A percentile compares a stretch with the other conserved stretches of the same genome.
phyloP scores from a whole-genome alignment of 2,888 invertebrate species.

The Lobophora halterata region DNA sequence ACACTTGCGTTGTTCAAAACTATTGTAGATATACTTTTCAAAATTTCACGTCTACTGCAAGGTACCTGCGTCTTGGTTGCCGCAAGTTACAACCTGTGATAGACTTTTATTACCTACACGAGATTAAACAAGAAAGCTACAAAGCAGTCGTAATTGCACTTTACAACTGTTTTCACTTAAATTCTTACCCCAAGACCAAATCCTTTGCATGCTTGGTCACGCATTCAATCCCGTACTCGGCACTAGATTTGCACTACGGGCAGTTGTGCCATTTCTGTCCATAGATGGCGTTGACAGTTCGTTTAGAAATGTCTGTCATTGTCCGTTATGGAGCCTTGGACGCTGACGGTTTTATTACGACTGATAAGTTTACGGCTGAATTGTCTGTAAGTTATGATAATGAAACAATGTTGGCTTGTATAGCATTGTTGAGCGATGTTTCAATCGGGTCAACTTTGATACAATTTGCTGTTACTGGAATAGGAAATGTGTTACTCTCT shows the following conservation, averaged over 20 bases:
- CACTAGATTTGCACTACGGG: constrained; percentile 38
- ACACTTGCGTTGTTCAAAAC: too few relatives aligned
- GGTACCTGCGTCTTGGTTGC: too few relatives aligned
- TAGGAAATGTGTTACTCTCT: too few relatives aligned
- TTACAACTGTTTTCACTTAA: constrained; percentile 17
- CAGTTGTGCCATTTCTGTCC: constrained; percentile 39
- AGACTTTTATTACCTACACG: too few relatives aligned
- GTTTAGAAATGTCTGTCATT: constrained; percentile 37
- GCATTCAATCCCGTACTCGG: constrained; percentile 49
- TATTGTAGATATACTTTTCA: too few relatives aligned
- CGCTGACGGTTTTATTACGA: constrained; percentile 40
- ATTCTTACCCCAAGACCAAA: constrained; percentile 29
- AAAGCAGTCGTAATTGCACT: too few relatives aligned
- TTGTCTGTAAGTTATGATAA: constrained; percentile 17
- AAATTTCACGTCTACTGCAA: too few relatives aligned
- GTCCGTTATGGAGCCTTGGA: constrained; percentile 33
- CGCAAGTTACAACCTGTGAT: too few relatives aligned
- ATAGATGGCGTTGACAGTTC: constrained; percentile 43
- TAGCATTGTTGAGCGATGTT: constrained; percentile 9
- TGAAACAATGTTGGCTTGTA: constrained; percentile 17
- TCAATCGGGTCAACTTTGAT: constrained; percentile 6
- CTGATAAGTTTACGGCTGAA: constrained; percentile 26
- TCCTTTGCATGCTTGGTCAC: constrained; percentile 52
- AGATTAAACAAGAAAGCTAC: too few relatives aligned
- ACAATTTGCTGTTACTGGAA: constrained; percentile 8